phyloP scores from a whole-genome alignment of 2,113 vertebrate species.

The Urocitellus parryii region DNA sequence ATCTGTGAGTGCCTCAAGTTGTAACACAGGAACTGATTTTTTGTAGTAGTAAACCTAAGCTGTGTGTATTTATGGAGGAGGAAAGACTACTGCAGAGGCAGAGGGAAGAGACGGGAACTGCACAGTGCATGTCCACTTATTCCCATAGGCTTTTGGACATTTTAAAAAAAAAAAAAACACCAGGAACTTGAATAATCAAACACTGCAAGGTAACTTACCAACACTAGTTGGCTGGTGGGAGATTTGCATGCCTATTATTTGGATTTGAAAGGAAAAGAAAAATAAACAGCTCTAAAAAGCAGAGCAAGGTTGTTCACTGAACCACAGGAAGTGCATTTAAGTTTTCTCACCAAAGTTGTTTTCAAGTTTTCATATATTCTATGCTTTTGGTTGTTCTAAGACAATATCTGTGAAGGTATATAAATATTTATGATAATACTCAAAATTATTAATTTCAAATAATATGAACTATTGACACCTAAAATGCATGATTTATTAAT shows the following conservation, averaged over 20 bases:
- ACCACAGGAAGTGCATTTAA: constrained; percentile 31
- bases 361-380: not conserved
- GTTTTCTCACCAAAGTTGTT: constrained; percentile 33
- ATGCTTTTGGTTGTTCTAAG: constrained; percentile 5
- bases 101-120: not conserved
- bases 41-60: not conserved
- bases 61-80: not conserved
- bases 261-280: constrained; percentile 48
- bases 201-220: not conserved
- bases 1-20: not conserved
- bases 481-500: constrained; percentile 17
- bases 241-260: not conserved
- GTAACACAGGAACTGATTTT: not conserved
- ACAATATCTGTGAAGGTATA: not conserved
- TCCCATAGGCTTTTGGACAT: not conserved
- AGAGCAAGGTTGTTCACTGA: constrained; percentile 4
- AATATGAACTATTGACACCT: not conserved
- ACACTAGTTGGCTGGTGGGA: not conserved
- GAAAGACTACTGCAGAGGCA: not conserved
- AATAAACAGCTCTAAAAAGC: constrained; percentile 38
- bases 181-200: not conserved
- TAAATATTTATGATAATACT: not conserved
- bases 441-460: constrained; percentile 2
- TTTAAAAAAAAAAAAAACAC: not conserved
- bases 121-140: not conserved